Evolutionary conservation across 2,113 vertebrate genomes (phyloP), one percentile per base, ranked within the genome.

Genomic region (Ctenomys sociabilis): DNA sequence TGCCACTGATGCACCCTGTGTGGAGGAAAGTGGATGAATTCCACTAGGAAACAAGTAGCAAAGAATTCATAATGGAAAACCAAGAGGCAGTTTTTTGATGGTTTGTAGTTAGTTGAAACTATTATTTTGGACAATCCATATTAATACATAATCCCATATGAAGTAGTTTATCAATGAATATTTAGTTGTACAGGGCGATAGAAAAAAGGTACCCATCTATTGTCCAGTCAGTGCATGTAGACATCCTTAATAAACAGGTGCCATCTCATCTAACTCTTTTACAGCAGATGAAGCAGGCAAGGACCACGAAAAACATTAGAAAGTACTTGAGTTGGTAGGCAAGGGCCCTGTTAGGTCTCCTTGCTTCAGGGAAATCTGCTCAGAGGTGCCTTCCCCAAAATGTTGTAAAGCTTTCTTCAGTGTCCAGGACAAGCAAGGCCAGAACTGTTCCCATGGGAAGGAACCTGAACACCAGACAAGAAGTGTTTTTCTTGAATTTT

Each of bases 121-220:
- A 54, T 54, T 82, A 16, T 54, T 96, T 73, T 81, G 43, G 54
- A 73, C 66, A 37, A 1, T 84, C 87, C 14, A 6, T 93, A 40
- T 24, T 80, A 90, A 95, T 52, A 54, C n/a, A 88, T 77, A 43
- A 49, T 9, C 43, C 70, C 45, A 59, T 5, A 1, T 91, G 45
- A 84, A 40, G 61, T 70, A 88, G 35, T 43, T 77, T 90, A 26
- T 86, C 57, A 43, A 5, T 82, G 45, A 90, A 90, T 40, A 73
- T 94, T 92, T 80, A 91, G 78, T n/a, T n/a, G n/a, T 89, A 49
- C 22, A 88, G 45, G 72, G 59, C 35, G 35, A 12, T 72, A 80
- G 73, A 37, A 30, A 81, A 88, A 54, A 54, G 52, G 14, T 68
- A 30, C 19, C 35, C 37, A 3, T 83, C 86, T 78, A 19, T 93